phyloP scores from a whole-genome alignment of 2,888 invertebrate species.

The Halocaridina rubra region DNA sequence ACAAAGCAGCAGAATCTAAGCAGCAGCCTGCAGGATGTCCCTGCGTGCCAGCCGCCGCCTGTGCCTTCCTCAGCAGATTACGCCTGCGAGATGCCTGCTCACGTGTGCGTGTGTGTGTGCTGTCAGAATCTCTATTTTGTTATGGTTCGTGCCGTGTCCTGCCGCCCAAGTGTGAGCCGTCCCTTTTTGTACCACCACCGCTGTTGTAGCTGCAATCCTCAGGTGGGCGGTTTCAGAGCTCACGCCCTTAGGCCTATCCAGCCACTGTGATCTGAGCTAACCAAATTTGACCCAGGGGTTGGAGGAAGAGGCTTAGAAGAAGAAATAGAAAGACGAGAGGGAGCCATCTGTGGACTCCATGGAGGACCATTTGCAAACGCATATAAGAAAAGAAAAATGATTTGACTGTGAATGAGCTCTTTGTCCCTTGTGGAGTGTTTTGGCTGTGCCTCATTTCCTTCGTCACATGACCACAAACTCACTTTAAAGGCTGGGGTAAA shows the following conservation, averaged over 20 bases:
- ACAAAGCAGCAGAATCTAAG: slow-evolving; percentile 26
- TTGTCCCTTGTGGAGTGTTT: slow-evolving; percentile 58
- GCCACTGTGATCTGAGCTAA: not conserved
- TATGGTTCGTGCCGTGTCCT: slow-evolving; percentile 57
- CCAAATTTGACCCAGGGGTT: slow-evolving; percentile 25
- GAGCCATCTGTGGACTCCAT: slow-evolving; percentile 23
- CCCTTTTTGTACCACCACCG: slow-evolving; percentile 47
- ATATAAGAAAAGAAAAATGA: not conserved
- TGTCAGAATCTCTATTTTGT: slow-evolving; percentile 60
- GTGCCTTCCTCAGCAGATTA: slow-evolving; percentile 54
- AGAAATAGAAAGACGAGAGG: not conserved
- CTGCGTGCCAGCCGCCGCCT: slow-evolving; percentile 41
- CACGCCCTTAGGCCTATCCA: not conserved
- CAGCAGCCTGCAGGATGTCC: slow-evolving; percentile 39
- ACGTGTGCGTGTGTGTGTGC: slow-evolving; percentile 45
- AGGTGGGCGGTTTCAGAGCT: slow-evolving; percentile 18
- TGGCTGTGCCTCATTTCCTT: slow-evolving; percentile 57
- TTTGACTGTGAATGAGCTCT: slow-evolving; percentile 36
- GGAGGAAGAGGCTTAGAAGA: slow-evolving; percentile 24
- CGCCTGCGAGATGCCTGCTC: slow-evolving; percentile 38
- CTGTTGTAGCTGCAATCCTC: slow-evolving; percentile 19
- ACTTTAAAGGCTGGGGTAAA: slow-evolving; percentile 35
- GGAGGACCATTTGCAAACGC: slow-evolving; percentile 12
- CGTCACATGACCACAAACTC: slow-evolving; percentile 47
- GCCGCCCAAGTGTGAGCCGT: slow-evolving; percentile 57